phyloP scores from a whole-genome alignment of 2,888 invertebrate genomes.

The Eristalinus aeneus region DNA sequence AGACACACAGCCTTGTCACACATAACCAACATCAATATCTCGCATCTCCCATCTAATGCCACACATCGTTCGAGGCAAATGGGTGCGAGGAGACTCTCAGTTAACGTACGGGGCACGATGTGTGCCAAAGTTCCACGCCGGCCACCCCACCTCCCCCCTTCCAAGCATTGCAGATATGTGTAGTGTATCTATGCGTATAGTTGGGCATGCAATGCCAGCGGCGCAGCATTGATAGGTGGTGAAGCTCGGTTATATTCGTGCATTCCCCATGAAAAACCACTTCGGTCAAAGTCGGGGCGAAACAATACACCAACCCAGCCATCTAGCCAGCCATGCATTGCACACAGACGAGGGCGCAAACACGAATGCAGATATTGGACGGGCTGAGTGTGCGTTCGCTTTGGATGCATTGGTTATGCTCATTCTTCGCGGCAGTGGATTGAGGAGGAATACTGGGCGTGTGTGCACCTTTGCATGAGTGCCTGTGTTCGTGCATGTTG shows the following conservation, averaged over 20 bases:
- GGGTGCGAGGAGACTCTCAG: conserved; percentile 18
- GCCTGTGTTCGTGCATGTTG: neutral
- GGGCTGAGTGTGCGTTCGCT: neutral
- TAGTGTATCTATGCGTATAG: neutral
- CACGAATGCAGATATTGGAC: neutral
- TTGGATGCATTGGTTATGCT: neutral
- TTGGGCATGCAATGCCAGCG: neutral
- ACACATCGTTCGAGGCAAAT: conserved; percentile 7
- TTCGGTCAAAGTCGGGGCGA: conserved; percentile 66
- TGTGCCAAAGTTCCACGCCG: conserved; percentile 53
- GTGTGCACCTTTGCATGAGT: neutral
- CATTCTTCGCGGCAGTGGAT: neutral
- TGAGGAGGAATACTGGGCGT: neutral
- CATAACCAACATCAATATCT: conserved; percentile 59
- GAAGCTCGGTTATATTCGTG: conserved; percentile 19
- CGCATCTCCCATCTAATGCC: conserved; percentile 19
- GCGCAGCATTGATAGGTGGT: conserved; percentile 38
- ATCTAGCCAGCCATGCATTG: neutral
- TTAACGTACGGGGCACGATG: conserved; percentile 29
- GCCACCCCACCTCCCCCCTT: neutral
- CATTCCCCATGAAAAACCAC: conserved; percentile 54
- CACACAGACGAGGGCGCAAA: neutral
- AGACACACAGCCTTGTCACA: conserved; percentile 63
- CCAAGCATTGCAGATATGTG: neutral
- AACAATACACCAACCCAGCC: conserved; percentile 4